phyloP scores from a whole-genome alignment of 2,113 vertebrate genomes.

The Proterorhinus semilunaris region DNA sequence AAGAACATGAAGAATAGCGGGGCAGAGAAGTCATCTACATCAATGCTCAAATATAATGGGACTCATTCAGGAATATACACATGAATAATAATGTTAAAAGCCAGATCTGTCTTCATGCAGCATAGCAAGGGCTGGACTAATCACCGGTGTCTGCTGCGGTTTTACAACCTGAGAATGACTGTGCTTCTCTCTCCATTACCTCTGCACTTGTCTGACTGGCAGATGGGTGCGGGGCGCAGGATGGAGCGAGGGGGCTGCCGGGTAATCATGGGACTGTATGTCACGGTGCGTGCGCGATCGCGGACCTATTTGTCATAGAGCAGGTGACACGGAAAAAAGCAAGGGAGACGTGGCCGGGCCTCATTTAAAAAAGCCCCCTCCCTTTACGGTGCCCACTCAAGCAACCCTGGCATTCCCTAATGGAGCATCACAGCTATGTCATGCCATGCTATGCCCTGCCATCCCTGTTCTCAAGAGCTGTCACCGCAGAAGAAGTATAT shows the following conservation, averaged over 20 bases:
- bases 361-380: conserved; percentile 64
- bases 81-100: conserved; percentile 49
- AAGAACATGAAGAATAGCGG: conserved; percentile 8
- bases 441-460: conserved; percentile 15
- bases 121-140: conserved; percentile 66
- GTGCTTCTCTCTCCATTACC: conserved; percentile 70
- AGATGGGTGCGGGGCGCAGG: conserved; percentile 55
- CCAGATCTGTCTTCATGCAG: conserved; percentile 59
- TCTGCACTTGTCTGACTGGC: conserved; percentile 69
- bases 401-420: conserved; percentile 68
- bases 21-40: conserved; percentile 15
- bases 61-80: conserved; percentile 34
- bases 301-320: conserved; percentile 53
- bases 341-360: conserved; percentile 51
- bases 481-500: conserved; percentile 33
- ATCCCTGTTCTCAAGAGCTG: conserved; percentile 44
- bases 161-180: conserved; percentile 60
- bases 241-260: conserved; percentile 51
- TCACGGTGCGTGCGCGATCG: conserved; percentile 43
- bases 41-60: conserved; percentile 23
- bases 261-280: conserved; percentile 58
- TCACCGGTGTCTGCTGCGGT: conserved; percentile 56
- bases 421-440: conserved; percentile 57
- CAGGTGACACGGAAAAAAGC: conserved; percentile 53
- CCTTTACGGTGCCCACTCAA: conserved; percentile 62